Evolutionary conservation across 2,797 vertebrate genomes (phyloP), one percentile per base, ranked within the genome.

Genomic region (Coracias cyanogaster): DNA sequence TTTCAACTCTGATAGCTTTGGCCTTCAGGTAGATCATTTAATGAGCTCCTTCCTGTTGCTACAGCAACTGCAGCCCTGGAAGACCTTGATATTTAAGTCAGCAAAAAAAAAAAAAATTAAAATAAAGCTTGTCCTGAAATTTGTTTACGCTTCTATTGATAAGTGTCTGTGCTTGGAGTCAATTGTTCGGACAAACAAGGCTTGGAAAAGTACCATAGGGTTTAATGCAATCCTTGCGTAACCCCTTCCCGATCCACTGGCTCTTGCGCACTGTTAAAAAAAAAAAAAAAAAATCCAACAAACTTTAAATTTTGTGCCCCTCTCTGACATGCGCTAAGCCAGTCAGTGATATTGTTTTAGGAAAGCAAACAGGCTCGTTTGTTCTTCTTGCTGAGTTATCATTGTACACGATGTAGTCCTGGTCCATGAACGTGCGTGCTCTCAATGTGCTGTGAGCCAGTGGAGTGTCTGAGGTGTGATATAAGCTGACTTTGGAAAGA

Each of bases 11-110:
- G 96, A 96, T 96, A 93, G 92, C 92, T 97, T 94, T 95, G 97
- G 95, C 97, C 96, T 96, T 97, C 90, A 93, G 89, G 93, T 96
- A 96, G 97, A 96, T 97, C 95, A 97, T 97, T 98, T 96, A 97
- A 97, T 96, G 67, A 92, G 92, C 82, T 87, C 96, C 93, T 95
- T 96, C 67, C 55, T 72, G 96, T 97, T 95, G 92, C 96, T 93
- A 94, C 82, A 94, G 97, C 92, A 98, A 97, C 96, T 58, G 69
- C 73, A 92, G 92, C 33, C 73, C 76, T 96, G 93, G 65, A 96
- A 97, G 96, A 96, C 97, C 97, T 98, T 98, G 97, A 97, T 94
- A 93, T 96, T 94, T 83, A 91, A 95, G 96, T 95, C 86, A 80
- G 74, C 1, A 16, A 37, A 86, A 71, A 69, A 65, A 58, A 65